Conservation (phyloP, 2,113 vertebrate genomes). For the Urocolius indicus region DNA sequence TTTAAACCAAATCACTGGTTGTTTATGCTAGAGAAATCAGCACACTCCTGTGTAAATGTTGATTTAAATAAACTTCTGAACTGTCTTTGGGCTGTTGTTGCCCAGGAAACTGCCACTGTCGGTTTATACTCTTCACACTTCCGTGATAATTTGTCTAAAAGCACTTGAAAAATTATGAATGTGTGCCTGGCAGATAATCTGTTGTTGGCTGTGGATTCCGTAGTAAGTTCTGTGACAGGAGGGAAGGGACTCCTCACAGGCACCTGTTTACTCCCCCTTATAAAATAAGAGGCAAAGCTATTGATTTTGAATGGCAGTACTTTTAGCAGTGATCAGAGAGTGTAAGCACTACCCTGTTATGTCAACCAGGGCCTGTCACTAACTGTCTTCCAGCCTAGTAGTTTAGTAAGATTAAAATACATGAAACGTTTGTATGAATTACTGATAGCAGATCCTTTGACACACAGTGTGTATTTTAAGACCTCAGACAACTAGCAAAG, state of each 20-base stretch:
- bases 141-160: background rate
- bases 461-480: fast-evolving
- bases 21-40: background rate
- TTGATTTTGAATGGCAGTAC: background rate
- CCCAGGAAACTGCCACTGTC: background rate
- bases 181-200: background rate
- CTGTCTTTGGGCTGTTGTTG: background rate
- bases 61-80: background rate
- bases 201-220: background rate
- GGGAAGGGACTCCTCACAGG: background rate
- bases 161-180: background rate
- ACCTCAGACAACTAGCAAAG: background rate
- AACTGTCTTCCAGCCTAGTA: background rate
- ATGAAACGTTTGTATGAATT: background rate
- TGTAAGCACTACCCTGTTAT: background rate
- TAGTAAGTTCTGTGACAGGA: background rate
- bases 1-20: background rate
- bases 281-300: background rate
- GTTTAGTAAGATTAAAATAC: background rate
- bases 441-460: background rate
- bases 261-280: background rate
- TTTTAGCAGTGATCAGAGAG: background rate
- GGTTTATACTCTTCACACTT: background rate
- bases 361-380: background rate
- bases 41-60: background rate